Conservation (phyloP, 2,888 invertebrate species). For the Drosophila peninsularis region DNA sequence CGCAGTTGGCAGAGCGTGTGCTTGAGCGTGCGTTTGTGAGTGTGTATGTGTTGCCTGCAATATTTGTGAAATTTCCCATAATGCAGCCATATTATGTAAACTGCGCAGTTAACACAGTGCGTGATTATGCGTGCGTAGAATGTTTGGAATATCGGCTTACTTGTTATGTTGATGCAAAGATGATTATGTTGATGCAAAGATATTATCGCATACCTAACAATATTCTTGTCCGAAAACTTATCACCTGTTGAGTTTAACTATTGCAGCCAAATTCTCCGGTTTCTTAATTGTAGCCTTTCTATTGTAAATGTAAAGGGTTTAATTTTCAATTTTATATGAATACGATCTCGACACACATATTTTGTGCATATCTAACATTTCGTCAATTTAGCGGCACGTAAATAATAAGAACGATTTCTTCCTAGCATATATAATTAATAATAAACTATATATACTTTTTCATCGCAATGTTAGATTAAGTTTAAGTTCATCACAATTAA, state of each 20-base stretch:
- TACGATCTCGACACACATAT: background rate
- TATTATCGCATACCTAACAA: background rate
- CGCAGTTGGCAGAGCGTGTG: too few relatives aligned
- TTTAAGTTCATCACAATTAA: constrained; percentile 2
- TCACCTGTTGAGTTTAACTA: too few relatives aligned
- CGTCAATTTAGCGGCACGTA: background rate
- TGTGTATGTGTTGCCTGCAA: too few relatives aligned
- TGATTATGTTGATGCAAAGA: too few relatives aligned
- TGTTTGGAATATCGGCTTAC: too few relatives aligned
- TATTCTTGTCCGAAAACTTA: background rate
- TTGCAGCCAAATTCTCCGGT: too few relatives aligned
- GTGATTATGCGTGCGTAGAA: too few relatives aligned
- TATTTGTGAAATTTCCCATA: too few relatives aligned
- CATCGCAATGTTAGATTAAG: constrained; percentile 31
- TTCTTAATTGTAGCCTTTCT: background rate
- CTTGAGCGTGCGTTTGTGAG: too few relatives aligned
- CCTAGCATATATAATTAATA: background rate
- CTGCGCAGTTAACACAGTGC: too few relatives aligned
- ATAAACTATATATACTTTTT: background rate
- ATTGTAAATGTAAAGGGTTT: background rate
- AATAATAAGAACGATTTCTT: background rate
- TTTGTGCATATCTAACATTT: background rate
- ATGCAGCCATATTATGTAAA: too few relatives aligned
- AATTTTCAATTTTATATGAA: background rate
- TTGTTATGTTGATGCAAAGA: too few relatives aligned